Base-by-base conservation (phyloP, 2,113 vertebrate species). In the Centropristis striata region DNA sequence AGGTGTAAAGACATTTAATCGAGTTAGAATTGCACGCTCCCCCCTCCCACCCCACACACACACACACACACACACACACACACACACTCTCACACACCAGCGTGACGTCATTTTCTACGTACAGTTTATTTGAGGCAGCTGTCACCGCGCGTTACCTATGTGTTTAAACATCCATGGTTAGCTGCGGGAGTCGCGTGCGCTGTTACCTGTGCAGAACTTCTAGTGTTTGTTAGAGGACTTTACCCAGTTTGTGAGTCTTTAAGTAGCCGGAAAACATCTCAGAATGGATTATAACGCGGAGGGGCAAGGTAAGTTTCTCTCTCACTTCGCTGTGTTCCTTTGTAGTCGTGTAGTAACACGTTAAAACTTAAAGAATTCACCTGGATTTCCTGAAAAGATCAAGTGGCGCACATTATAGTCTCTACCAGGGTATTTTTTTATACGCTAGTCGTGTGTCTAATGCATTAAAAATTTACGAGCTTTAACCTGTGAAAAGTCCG, bases 261-360 rank as follows among this genome's bases (percentile, higher is more conserved):
- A 7, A 21, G 21, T 59, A 13, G 5, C 28, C 23, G 8, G 21
- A 23, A 20, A 66, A 23, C 32, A 37, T 3, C 1, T 23, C n/a
- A 2, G 2, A 15, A 84, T 72, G 83, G 37, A 80, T 14, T 32
- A 1, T 4, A 78, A 27, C 32, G 9, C 2, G 2, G 80, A 89
- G 23, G 70, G 49, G 0, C 72, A 82, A 46, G 78, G 71, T 91
- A 84, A 88, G 80, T 88, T 11, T 14, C 55, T 18, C 39, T 8
- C 11, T 44, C 51, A 2, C 18, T 9, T n/a, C 32, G 0, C 20
- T 55, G 42, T 68, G 9, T 57, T 18, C 36, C 2, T 23, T 37
- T 49, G 21, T 28, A 54, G 2, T 36, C 61, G 7, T 8, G 46
- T n/a, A 11, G 2, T 37, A 71, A 28, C 37, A 1, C 28, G 36